Evolutionary conservation across 2,113 vertebrate genomes (phyloP).

Genomic region (Planiliza haematocheilus): DNA sequence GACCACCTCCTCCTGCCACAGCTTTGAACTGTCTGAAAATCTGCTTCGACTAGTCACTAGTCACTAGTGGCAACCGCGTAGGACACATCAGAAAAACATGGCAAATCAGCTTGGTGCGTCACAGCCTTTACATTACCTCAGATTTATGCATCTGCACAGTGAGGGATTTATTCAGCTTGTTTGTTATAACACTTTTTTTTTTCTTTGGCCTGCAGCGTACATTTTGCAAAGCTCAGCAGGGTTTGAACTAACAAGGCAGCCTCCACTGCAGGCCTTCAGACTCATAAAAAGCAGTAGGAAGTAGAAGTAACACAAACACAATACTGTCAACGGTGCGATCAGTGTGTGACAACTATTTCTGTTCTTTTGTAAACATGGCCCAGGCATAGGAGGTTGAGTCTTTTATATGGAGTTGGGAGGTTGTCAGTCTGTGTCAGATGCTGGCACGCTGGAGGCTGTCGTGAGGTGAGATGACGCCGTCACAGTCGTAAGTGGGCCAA

Average conservation of each 20-base stretch:
- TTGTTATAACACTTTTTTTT: background rate
- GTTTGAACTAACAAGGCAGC: conserved; percentile 35
- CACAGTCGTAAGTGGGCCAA: conserved; percentile 59
- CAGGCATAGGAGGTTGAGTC: background rate
- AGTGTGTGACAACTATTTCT: conserved; percentile 41
- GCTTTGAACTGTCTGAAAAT: no score
- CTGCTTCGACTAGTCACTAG: no score
- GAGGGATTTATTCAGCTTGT: background rate
- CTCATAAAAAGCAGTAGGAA: conserved; percentile 13
- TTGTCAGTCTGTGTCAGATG: conserved; percentile 47
- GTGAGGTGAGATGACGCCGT: conserved; percentile 58
- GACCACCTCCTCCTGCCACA: no score
- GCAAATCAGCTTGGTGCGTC: background rate
- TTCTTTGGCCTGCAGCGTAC: conserved; percentile 5
- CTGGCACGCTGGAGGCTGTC: conserved; percentile 34
- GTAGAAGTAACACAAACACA: conserved; percentile 41
- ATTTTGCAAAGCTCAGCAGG: conserved; percentile 9
- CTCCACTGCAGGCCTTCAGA: conserved; percentile 13
- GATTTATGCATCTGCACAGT: background rate
- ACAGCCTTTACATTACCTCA: background rate
- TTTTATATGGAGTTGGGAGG: conserved; percentile 33
- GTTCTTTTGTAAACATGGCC: conserved; percentile 35
- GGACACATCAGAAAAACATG: no score
- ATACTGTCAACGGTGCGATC: conserved; percentile 45
- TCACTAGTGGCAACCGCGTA: no score